A percentile compares a stretch with the other conserved stretches of the same genome.
These are phyloP conservation scores for Acanthurus lineatus DNA, from an alignment of 2,797 vertebrate species.

Conservation along the genomic window DNA sequence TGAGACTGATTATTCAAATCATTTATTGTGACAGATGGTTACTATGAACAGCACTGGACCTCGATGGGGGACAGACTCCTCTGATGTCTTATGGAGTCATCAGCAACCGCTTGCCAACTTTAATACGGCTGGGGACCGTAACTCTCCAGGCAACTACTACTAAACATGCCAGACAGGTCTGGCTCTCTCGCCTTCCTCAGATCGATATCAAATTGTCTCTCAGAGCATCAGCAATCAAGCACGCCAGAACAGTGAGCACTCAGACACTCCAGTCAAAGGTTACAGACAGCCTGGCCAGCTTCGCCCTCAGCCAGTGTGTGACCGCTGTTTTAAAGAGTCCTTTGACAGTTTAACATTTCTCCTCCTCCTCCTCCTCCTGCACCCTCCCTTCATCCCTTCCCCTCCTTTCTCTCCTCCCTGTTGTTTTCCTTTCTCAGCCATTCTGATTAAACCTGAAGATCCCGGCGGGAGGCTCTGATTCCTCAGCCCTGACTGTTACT, in stretches of 20 bases:
- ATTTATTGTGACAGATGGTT: slow-evolving; percentile 58
- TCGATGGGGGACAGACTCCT: slow-evolving; percentile 41
- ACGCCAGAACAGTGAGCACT: slow-evolving; percentile 50
- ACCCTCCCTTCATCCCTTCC: neutral
- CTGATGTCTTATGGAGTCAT: slow-evolving; percentile 72
- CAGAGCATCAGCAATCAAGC: slow-evolving; percentile 69
- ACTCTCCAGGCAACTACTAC: slow-evolving; percentile 69
- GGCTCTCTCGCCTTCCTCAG: slow-evolving; percentile 47
- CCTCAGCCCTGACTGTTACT: slow-evolving; percentile 72
- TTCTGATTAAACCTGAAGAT: slow-evolving; percentile 74
- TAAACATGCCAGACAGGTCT: slow-evolving; percentile 72
- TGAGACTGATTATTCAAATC: slow-evolving; percentile 41
- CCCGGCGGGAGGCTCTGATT: slow-evolving; percentile 75
- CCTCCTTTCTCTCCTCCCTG: slow-evolving; percentile 36
- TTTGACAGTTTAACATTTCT: slow-evolving; percentile 72
- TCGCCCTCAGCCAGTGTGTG: slow-evolving; percentile 57
- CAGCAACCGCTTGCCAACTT: slow-evolving; percentile 67
- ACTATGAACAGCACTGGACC: slow-evolving; percentile 31
- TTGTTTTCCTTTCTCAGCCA: slow-evolving; percentile 76
- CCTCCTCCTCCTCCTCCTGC: slow-evolving; percentile 13
- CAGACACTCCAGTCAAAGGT: slow-evolving; percentile 70
- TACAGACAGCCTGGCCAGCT: slow-evolving; percentile 48
- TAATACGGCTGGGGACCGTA: slow-evolving; percentile 64
- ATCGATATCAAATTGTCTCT: slow-evolving; percentile 77
- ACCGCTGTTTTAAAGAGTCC: slow-evolving; percentile 65